These are phyloP conservation scores for Callyntrura guangdongensis DNA, from an alignment of 2,888 invertebrate species.

Conservation along the genomic window DNA sequence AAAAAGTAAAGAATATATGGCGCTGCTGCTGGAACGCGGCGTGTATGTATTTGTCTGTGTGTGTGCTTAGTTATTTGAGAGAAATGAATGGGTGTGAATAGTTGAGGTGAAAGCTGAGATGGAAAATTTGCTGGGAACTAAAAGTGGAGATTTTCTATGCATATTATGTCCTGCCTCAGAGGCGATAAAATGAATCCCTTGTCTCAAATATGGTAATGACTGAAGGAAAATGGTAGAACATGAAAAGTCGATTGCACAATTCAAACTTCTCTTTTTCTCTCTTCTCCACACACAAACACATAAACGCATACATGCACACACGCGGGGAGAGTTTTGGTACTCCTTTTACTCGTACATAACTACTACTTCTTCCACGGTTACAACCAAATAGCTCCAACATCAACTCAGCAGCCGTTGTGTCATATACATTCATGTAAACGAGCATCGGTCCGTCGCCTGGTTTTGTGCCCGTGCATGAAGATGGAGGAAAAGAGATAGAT, in stretches of 20 bases:
- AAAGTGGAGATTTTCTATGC: conserved; percentile 75
- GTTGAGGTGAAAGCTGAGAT: conserved; percentile 72
- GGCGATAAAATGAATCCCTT: conserved; percentile 79
- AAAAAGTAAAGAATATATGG: background rate
- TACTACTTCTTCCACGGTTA: background rate
- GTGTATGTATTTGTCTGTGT: background rate
- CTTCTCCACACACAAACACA: conserved; percentile 6
- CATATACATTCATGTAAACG: conserved; percentile 40
- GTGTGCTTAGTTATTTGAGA: conserved; percentile 47
- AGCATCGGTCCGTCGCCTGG: background rate
- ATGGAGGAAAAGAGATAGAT: background rate
- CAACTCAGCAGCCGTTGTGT: conserved; percentile 20
- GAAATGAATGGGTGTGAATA: conserved; percentile 78
- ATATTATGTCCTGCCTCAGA: conserved; percentile 77
- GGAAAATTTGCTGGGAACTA: conserved; percentile 65
- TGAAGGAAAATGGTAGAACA: conserved; percentile 78
- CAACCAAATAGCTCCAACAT: background rate
- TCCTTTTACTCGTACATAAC: background rate
- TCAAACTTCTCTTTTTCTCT: conserved; percentile 72
- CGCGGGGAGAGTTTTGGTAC: background rate
- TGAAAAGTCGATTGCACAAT: conserved; percentile 80
- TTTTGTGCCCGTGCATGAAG: background rate
- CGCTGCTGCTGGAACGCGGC: background rate
- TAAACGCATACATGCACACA: no score
- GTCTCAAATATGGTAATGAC: conserved; percentile 80